phyloP scores from a whole-genome alignment of 2,113 vertebrate species.

The Elanoides forficatus region DNA sequence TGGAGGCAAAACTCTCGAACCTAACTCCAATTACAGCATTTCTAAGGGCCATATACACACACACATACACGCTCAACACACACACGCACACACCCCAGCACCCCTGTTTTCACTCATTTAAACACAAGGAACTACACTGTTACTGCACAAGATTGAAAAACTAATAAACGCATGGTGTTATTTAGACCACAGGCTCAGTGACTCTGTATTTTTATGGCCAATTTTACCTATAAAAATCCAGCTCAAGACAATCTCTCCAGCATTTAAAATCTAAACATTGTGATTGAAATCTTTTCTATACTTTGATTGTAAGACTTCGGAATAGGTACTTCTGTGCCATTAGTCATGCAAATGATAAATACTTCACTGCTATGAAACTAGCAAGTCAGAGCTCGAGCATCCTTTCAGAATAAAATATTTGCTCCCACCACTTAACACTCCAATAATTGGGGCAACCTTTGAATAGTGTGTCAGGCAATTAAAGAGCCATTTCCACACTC shows the following conservation, averaged over 20 bases:
- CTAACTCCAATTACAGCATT: conserved; percentile 75
- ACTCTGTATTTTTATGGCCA: conserved; percentile 70
- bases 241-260: conserved; percentile 59
- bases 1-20: conserved; percentile 70
- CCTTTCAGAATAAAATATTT: conserved; percentile 73
- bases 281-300: conserved; percentile 61
- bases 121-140: conserved; percentile 71
- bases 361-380: conserved; percentile 71
- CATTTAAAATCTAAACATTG: conserved; percentile 62
- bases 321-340: conserved; percentile 76
- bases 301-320: conserved; percentile 71
- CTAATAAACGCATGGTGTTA: conserved; percentile 55
- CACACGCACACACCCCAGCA: conserved; percentile 57
- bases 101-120: conserved; percentile 64
- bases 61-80: conserved; percentile 55
- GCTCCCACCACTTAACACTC: conserved; percentile 66
- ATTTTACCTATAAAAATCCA: conserved; percentile 61
- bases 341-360: conserved; percentile 81
- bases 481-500: conserved; percentile 64
- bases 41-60: conserved; percentile 70
- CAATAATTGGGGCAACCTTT: conserved; percentile 71
- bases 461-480: conserved; percentile 63
- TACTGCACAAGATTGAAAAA: conserved; percentile 73
- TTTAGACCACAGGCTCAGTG: conserved; percentile 66
- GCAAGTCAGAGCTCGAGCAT: conserved; percentile 74